phyloP scores from a whole-genome alignment of 2,113 vertebrate genomes.

The Cochlearius cochlearius region DNA sequence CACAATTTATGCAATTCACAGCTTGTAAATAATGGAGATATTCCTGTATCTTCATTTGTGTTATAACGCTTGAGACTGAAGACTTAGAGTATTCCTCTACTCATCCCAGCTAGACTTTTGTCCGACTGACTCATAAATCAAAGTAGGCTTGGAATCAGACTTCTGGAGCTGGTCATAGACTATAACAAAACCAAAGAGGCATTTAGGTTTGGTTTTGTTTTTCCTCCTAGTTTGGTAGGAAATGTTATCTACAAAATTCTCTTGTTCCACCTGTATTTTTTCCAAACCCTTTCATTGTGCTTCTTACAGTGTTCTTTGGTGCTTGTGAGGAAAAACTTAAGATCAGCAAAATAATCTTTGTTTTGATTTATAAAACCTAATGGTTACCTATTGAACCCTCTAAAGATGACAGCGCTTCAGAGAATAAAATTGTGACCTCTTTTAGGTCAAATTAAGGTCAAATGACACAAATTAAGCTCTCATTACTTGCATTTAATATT shows the following conservation, averaged over 20 bases:
- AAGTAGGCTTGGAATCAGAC: neutral
- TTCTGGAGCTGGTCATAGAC: neutral
- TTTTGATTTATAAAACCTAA: neutral
- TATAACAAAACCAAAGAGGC: neutral
- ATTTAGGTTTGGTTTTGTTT: neutral
- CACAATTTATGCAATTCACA: neutral
- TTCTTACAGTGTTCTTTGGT: neutral
- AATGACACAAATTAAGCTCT: neutral
- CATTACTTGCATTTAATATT: neutral
- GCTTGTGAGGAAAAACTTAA: neutral
- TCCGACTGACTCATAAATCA: neutral
- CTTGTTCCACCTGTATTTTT: neutral
- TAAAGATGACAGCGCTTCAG: neutral
- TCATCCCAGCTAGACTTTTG: neutral
- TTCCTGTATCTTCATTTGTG: neutral
- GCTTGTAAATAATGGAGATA: neutral
- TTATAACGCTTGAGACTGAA: accelerated
- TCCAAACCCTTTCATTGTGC: neutral
- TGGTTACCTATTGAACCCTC: neutral
- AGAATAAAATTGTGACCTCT: neutral
- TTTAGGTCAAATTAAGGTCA: neutral
- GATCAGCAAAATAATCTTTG: neutral
- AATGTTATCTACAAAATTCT: neutral
- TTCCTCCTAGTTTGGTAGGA: neutral
- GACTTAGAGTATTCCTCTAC: neutral